phyloP scores from a whole-genome alignment of 2,888 invertebrate species.

The Ceriagrion tenellum region DNA sequence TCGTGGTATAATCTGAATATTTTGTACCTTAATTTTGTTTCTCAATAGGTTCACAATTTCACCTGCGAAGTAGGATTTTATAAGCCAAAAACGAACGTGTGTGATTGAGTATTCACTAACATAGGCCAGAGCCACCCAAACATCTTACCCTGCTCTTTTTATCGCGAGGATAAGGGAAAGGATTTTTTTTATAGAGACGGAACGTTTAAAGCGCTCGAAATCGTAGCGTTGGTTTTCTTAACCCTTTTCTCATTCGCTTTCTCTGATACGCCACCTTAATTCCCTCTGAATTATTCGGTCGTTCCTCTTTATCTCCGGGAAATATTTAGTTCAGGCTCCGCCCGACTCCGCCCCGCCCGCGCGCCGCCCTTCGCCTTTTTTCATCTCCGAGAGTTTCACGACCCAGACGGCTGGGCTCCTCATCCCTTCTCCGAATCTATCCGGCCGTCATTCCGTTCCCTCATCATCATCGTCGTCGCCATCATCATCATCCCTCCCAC shows the following conservation, averaged over 20 bases:
- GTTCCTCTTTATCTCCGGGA: not conserved
- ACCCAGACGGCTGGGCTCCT: not conserved
- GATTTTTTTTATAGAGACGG: too few species aligned
- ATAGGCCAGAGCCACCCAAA: too few species aligned
- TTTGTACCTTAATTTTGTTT: too few species aligned
- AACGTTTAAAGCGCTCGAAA: not conserved
- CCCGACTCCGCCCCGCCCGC: not conserved
- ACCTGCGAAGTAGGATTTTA: too few species aligned
- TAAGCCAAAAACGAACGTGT: too few species aligned
- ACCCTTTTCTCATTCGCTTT: not conserved
- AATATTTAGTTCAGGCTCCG: not conserved
- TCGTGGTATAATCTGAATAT: too few species aligned
- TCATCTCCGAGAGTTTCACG: not conserved
- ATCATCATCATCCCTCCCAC: not conserved
- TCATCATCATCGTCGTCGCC: too few species aligned
- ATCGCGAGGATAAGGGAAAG: too few species aligned
- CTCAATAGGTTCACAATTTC: too few species aligned
- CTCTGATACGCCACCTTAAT: not conserved
- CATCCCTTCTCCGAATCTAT: not conserved
- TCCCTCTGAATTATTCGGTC: not conserved
- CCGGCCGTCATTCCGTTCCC: not conserved
- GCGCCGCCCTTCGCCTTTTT: not conserved
- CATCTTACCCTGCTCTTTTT: too few species aligned
- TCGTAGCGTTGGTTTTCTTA: not conserved
- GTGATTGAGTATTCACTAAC: too few species aligned